Evolutionary conservation across 1,140 invertebrate genomes (phyloP).

Genomic region (Andrena cerasifolii): DNA sequence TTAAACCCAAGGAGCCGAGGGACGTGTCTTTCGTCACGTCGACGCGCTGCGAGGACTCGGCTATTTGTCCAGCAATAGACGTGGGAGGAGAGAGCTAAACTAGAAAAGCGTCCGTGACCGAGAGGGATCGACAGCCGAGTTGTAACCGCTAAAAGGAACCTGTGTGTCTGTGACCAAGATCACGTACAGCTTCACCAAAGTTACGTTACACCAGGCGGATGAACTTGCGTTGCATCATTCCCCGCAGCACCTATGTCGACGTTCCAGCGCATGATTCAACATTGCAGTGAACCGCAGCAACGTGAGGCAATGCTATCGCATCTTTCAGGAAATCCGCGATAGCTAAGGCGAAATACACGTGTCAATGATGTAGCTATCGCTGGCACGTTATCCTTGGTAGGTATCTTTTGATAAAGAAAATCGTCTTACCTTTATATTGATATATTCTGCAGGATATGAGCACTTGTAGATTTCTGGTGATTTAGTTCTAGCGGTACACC

Average conservation of each 20-base stretch:
- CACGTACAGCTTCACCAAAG: conserved; percentile 1
- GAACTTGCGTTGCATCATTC: conserved; percentile 41
- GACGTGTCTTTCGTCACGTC: conserved; percentile 16
- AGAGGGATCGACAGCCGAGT: not conserved
- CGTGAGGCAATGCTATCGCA: not conserved
- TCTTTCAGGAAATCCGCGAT: not conserved
- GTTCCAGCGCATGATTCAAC: conserved; percentile 41
- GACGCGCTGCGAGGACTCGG: no score
- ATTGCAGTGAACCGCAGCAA: not conserved
- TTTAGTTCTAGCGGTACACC: no score
- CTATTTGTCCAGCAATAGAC: not conserved
- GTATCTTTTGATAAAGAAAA: no score
- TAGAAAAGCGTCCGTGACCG: not conserved
- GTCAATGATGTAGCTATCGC: no score
- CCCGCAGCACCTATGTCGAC: not conserved
- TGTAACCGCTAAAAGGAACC: conserved; percentile 6
- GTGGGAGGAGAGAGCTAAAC: not conserved
- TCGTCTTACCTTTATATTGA: no score
- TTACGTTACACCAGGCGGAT: conserved; percentile 9
- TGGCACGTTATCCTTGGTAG: no score
- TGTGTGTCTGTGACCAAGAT: conserved; percentile 7
- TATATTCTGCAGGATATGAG: no score
- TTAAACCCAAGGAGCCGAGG: not conserved
- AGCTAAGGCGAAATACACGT: not conserved
- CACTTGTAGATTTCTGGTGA: no score